These are phyloP conservation scores for Eubasilissa regina DNA, from an alignment of 1,140 invertebrate species.

Conservation along the genomic window DNA sequence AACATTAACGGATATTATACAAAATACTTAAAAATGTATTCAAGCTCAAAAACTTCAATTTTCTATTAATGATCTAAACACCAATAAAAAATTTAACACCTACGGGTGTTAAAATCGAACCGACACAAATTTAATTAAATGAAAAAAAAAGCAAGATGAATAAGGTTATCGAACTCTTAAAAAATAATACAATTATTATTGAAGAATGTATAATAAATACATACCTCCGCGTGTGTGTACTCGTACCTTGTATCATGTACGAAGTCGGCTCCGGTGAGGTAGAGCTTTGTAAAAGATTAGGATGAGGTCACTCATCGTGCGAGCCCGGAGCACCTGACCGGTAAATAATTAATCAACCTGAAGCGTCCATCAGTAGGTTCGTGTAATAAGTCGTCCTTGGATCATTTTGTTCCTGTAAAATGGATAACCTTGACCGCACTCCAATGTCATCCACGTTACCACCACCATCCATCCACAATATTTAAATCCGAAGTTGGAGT, in stretches of 20 bases:
- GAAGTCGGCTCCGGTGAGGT: too few species aligned
- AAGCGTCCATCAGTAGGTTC: slow-evolving; percentile 34
- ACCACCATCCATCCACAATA: too few species aligned
- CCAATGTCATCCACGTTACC: too few species aligned
- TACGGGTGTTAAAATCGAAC: slow-evolving; percentile 1
- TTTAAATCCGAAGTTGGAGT: too few species aligned
- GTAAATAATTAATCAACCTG: slow-evolving; percentile 36
- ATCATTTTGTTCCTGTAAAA: neutral
- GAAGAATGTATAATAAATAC: too few species aligned
- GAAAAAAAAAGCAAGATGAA: slow-evolving; percentile 3
- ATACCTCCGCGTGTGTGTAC: too few species aligned
- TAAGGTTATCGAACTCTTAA: neutral
- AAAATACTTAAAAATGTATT: too few species aligned
- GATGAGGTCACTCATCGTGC: slow-evolving; percentile 21
- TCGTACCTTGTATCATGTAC: too few species aligned
- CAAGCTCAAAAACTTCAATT: neutral
- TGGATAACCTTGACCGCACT: slow-evolving; percentile 13
- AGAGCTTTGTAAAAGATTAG: neutral
- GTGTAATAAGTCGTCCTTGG: slow-evolving; percentile 24
- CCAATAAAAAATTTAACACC: slow-evolving; percentile 6
- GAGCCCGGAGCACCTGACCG: neutral
- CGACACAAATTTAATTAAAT: neutral
- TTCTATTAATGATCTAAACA: neutral
- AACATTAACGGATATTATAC: too few species aligned
- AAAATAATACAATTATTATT: too few species aligned